Percentiles rank a stretch among this genome's conserved stretches.
These are phyloP conservation scores for Xylocopa sonorina DNA, from an alignment of 1,140 invertebrate species.

Conservation along the genomic window DNA sequence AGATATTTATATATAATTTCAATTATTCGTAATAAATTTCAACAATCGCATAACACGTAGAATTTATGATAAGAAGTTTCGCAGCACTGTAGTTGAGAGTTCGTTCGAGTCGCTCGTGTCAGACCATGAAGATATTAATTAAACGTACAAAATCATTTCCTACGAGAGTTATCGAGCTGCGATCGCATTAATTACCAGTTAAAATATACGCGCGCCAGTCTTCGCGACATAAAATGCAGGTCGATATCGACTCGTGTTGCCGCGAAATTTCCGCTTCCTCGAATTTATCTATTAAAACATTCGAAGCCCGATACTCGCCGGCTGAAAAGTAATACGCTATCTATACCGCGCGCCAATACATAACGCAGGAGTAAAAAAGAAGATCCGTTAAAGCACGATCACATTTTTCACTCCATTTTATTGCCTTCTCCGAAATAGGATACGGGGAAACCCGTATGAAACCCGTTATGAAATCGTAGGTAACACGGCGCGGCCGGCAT, in stretches of 20 bases:
- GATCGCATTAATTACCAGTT: too few species aligned
- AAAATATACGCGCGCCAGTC: background rate
- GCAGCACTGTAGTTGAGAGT: too few species aligned
- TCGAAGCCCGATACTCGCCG: too few species aligned
- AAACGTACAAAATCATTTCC: too few species aligned
- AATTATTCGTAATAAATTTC: too few species aligned
- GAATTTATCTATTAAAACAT: background rate
- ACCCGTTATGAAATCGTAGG: conserved; percentile 14
- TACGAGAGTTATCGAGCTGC: background rate
- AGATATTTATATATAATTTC: too few species aligned
- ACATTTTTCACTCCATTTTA: background rate
- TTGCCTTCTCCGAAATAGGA: background rate
- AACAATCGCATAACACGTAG: too few species aligned
- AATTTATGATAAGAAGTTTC: too few species aligned
- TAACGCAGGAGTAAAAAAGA: background rate
- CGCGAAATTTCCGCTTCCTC: background rate
- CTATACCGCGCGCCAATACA: too few species aligned
- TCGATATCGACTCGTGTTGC: background rate
- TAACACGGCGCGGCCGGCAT: background rate
- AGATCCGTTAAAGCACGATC: background rate
- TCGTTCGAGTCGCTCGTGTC: too few species aligned
- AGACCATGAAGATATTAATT: too few species aligned
- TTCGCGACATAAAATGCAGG: background rate
- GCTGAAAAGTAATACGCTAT: too few species aligned
- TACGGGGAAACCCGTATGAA: conserved; percentile 16